phyloP scores from a whole-genome alignment of 2,888 invertebrate genomes.

The Agonopterix alstromeriana region DNA sequence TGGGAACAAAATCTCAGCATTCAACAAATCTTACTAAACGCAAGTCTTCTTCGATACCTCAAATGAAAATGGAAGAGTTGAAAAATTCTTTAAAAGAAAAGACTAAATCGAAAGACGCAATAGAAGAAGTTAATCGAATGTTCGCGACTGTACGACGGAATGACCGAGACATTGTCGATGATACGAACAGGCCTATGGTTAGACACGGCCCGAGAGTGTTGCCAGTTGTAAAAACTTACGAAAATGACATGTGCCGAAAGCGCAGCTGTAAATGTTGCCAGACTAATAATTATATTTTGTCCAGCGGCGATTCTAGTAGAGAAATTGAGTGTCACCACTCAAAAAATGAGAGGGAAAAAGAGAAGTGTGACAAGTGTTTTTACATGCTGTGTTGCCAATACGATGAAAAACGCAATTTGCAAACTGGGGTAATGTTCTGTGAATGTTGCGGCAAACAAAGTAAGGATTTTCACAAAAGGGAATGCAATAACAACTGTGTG shows the following conservation, averaged over 20 bases:
- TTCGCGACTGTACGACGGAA: conserved; percentile 49
- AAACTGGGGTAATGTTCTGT: conserved; percentile 22
- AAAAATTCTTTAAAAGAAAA: conserved; percentile 51
- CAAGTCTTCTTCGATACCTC: conserved; percentile 62
- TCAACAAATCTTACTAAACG: conserved; percentile 38
- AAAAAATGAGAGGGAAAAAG: conserved; percentile 12
- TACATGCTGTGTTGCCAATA: conserved; percentile 40
- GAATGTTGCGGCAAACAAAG: conserved; percentile 21
- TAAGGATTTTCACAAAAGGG: not conserved
- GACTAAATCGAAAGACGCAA: conserved; percentile 48
- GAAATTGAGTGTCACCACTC: conserved; percentile 26
- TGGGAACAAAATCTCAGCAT: conserved; percentile 17
- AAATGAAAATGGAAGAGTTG: conserved; percentile 63
- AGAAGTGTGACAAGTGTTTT: conserved; percentile 29
- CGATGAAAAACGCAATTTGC: conserved; percentile 20
- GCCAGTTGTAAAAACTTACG: conserved; percentile 48
- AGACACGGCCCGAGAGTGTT: conserved; percentile 56
- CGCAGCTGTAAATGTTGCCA: conserved; percentile 25
- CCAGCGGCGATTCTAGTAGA: conserved; percentile 44
- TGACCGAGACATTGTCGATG: conserved; percentile 17
- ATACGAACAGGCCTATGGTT: conserved; percentile 42
- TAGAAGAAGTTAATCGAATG: conserved; percentile 63
- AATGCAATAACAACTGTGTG: not conserved
- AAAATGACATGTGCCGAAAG: not conserved
- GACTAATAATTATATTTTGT: conserved; percentile 33